Percentiles rank a stretch among this genome's conserved stretches.
phyloP scores from a whole-genome alignment of 2,888 invertebrate genomes.

The Acrobasis suavella region DNA sequence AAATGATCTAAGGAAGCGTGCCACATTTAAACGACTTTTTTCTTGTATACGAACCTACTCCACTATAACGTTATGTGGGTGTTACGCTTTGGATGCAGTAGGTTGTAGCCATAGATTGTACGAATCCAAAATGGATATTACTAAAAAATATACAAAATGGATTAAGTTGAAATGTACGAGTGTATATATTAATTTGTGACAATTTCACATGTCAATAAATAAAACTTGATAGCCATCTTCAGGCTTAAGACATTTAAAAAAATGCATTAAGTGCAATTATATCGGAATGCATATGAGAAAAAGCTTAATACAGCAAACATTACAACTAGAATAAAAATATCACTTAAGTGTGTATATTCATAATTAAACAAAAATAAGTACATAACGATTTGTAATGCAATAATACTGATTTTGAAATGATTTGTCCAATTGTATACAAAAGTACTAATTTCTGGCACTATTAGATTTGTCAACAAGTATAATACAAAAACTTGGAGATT shows the following conservation, averaged over 20 bases:
- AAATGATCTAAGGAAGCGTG: no score
- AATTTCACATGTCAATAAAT: neutral
- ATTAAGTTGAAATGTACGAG: neutral
- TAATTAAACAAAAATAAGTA: slow-evolving; percentile 30
- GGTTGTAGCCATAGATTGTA: no score
- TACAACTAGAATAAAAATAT: slow-evolving; percentile 26
- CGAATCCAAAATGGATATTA: no score
- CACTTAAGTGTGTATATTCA: slow-evolving; percentile 14
- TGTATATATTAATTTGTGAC: neutral
- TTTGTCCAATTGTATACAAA: slow-evolving; percentile 24
- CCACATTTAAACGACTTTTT: neutral
- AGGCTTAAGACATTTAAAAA: neutral
- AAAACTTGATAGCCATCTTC: neutral
- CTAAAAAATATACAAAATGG: neutral
- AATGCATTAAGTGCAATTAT: slow-evolving; percentile 18
- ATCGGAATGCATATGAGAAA: slow-evolving; percentile 34
- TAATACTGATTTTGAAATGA: slow-evolving; percentile 34
- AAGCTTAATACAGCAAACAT: slow-evolving; percentile 26
- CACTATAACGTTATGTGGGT: no score
- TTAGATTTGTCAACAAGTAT: slow-evolving; percentile 15
- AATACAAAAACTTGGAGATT: slow-evolving; percentile 1
- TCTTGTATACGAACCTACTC: no score
- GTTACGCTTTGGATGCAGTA: no score
- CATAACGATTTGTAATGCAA: slow-evolving; percentile 31
- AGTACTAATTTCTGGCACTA: slow-evolving; percentile 28